A percentile compares a stretch with the other conserved stretches of the same genome.
Evolutionary conservation across 2,888 invertebrate species (phyloP).

Genomic region (Buathra laborator): DNA sequence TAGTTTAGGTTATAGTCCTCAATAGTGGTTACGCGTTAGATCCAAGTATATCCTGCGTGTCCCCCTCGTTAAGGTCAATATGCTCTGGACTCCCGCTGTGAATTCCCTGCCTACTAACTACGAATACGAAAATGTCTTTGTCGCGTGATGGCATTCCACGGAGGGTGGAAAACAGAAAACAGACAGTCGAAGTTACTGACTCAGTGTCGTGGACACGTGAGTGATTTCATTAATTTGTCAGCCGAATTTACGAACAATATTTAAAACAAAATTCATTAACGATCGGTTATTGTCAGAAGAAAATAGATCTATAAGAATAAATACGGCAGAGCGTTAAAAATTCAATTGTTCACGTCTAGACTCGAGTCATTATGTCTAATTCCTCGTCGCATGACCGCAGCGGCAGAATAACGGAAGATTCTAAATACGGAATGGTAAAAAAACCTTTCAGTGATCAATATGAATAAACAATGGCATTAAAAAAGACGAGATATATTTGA

Average conservation of each 20-base stretch:
- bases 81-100: not conserved
- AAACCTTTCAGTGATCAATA: too few relatives aligned
- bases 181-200: not conserved
- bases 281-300: not conserved
- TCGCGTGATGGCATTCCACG: slow-evolving; percentile 15
- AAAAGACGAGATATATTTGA: too few relatives aligned
- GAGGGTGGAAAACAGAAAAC: not conserved
- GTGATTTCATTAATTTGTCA: slow-evolving; percentile 1
- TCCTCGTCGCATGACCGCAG: too few relatives aligned
- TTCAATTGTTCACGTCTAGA: too few relatives aligned
- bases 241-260: not conserved
- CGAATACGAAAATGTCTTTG: not conserved
- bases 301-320: not conserved
- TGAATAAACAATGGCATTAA: too few relatives aligned
- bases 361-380: too few relatives aligned
- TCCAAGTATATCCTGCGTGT: slow-evolving; percentile 42
- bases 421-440: too few relatives aligned
- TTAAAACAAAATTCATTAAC: not conserved
- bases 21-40: slow-evolving; percentile 24
- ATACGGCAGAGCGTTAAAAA: too few relatives aligned
- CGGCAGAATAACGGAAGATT: too few relatives aligned
- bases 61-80: slow-evolving; percentile 34
- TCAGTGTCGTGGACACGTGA: not conserved
- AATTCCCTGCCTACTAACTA: not conserved
- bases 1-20: slow-evolving; percentile 15